Evolutionary conservation across 2,113 vertebrate species (phyloP).

Genomic region (Lonchura striata): DNA sequence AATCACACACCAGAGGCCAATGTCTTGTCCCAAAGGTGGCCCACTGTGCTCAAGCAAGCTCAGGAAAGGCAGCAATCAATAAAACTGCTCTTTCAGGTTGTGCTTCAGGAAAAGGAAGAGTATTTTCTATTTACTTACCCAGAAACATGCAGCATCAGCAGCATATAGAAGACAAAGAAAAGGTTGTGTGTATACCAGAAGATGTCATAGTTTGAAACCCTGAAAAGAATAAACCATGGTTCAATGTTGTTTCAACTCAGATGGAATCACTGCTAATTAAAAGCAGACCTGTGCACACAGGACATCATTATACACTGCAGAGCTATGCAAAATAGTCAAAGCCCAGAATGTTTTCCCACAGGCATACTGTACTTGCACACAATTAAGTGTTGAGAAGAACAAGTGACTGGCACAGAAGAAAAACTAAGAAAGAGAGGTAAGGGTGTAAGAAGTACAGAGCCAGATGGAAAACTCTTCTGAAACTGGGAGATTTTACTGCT

Average conservation of each 20-base stretch:
- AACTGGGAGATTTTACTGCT: neutral
- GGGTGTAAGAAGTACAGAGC: neutral
- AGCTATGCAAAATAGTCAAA: neutral
- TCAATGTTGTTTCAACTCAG: conserved; percentile 18
- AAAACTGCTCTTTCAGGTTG: neutral
- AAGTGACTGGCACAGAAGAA: neutral
- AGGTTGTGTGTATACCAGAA: conserved; percentile 99
- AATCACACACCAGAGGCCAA: neutral
- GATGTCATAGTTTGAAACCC: conserved; percentile 92
- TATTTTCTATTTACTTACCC: conserved; percentile 80
- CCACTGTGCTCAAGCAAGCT: neutral
- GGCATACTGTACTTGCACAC: neutral
- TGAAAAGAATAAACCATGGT: conserved; percentile 70
- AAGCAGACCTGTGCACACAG: neutral
- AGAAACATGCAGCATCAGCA: conserved; percentile 90
- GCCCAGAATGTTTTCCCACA: neutral
- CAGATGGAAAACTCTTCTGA: neutral
- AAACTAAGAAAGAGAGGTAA: neutral
- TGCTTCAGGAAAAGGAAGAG: neutral
- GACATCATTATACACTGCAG: neutral
- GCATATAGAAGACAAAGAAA: conserved; percentile 93
- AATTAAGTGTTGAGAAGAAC: neutral
- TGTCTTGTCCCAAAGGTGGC: neutral
- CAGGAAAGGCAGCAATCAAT: neutral
- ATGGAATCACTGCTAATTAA: neutral